phyloP scores from a whole-genome alignment of 2,113 vertebrate species.

The Kobus ellipsiprymnus region DNA sequence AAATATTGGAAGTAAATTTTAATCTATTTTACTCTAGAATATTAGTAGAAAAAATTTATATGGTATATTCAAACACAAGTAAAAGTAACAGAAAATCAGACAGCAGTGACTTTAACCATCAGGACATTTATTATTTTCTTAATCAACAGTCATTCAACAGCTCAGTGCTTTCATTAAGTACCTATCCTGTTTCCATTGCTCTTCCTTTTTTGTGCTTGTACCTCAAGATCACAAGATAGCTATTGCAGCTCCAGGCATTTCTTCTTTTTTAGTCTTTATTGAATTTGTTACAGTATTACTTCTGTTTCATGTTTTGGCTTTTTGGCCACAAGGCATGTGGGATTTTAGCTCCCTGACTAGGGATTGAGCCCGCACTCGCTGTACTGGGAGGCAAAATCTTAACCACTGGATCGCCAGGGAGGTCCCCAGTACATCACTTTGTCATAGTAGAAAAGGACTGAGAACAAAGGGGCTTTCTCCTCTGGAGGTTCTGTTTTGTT shows the following conservation, averaged over 20 bases:
- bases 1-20: conserved; percentile 22
- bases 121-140: conserved; percentile 17
- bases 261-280: neutral
- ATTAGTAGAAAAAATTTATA: conserved; percentile 20
- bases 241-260: neutral
- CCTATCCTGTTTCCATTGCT: neutral
- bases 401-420: neutral
- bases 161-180: conserved; percentile 5
- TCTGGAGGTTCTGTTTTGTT: neutral
- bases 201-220: neutral
- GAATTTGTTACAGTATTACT: neutral
- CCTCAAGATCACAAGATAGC: neutral
- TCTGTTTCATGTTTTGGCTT: neutral
- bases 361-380: neutral
- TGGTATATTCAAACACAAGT: neutral
- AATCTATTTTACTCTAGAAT: conserved; percentile 21
- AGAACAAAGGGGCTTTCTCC: neutral
- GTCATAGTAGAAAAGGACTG: neutral
- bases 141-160: neutral
- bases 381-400: neutral
- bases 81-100: conserved; percentile 26
- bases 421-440: neutral
- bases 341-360: neutral
- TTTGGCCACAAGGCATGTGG: neutral
- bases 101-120: neutral